These are phyloP conservation scores for Siniperca obscura DNA, from an alignment of 2,797 vertebrate genomes.

Conservation along the genomic window DNA sequence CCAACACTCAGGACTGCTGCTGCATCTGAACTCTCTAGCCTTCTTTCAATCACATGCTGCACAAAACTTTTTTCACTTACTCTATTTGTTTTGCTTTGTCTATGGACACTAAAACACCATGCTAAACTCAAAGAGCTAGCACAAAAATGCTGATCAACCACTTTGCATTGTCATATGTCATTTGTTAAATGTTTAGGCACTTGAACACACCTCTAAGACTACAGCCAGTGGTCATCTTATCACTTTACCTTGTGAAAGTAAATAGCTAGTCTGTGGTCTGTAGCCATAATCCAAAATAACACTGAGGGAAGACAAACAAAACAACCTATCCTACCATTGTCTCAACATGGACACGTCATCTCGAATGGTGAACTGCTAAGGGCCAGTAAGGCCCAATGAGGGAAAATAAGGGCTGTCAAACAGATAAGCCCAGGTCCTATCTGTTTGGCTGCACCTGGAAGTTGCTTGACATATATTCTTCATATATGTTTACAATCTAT, in stretches of 20 bases:
- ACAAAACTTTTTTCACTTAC: constrained; percentile 24
- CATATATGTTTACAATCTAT: neutral
- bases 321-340: neutral
- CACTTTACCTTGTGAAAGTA: neutral
- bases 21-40: constrained; percentile 31
- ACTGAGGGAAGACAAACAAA: neutral
- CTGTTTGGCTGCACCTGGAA: too few relatives aligned
- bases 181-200: neutral
- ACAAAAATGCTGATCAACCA: neutral
- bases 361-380: too few relatives aligned
- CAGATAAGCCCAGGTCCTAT: too few relatives aligned
- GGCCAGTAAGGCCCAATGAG: neutral
- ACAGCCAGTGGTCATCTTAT: neutral
- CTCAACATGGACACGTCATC: neutral
- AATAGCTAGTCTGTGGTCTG: neutral
- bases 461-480: neutral
- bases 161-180: neutral
- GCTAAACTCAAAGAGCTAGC: neutral
- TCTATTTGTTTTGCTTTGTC: constrained; percentile 18
- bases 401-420: neutral
- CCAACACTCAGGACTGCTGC: constrained; percentile 39
- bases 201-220: neutral
- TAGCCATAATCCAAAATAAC: neutral
- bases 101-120: neutral
- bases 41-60: constrained; percentile 32